Evolutionary conservation across 2,888 invertebrate species (phyloP), one percentile per base, ranked within the genome.

Genomic region (Thalpophila matura): DNA sequence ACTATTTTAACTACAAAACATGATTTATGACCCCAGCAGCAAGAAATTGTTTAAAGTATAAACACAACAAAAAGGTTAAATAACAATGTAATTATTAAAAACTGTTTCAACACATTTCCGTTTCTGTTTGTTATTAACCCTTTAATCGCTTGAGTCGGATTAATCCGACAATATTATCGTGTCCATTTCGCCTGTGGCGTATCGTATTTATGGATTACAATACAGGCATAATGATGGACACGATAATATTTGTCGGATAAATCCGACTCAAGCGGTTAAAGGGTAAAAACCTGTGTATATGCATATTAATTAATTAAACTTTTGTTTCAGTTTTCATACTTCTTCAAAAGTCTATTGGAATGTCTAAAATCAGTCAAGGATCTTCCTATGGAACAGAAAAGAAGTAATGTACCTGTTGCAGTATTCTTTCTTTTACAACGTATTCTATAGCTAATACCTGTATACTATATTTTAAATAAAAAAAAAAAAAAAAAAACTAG

Each of bases 331-430:
- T 98, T 93, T 97, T 96, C 89, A 89, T 97, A 74, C 92, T 98
- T 24, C 96, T 98, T 90, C 96, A 97, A 83, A 97, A 97, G 89
- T 96, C 97, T 43, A 97, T 98, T 81, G 97, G 97, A 51, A 97
- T 97, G 96, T 97, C 98, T 1, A 96, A 98, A 91, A 98, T 98
- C 80, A 97, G 97, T 86, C 97, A 97, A 90, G 97, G 96, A 35
- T 98, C 98, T 26, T 97, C 97, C 5, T 98, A 98, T 86, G 98
- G 98, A 69, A 94, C 96, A 51, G 95, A 93, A 70, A 95, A 95
- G 63, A 94, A 95, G 78, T 96, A 95, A 86, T 70, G 62, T 77
- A 74, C 77, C 73, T 64, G 67, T 77, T 70, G 58, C 76, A 82
- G 79, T 81, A 81, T 80, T 77, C 24, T 42, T 54, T 56, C 24